Evolutionary conservation across 2,888 invertebrate genomes (phyloP).

Genomic region (Thera britannica): DNA sequence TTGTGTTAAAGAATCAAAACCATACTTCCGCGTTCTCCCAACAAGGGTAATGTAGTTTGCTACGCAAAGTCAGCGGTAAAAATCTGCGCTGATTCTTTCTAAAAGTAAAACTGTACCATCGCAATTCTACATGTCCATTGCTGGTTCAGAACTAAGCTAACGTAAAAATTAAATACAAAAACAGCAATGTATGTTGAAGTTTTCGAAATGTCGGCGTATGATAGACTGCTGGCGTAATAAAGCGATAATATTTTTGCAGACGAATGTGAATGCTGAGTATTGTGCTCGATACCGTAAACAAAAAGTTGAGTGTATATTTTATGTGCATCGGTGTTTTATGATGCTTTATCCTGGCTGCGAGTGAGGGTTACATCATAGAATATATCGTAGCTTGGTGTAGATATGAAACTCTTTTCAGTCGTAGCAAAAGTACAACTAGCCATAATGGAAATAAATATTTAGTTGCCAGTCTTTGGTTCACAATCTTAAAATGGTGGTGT

Average conservation of each 20-base stretch:
- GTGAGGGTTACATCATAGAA: background rate
- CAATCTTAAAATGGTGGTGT: no score
- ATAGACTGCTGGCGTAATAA: constrained; percentile 23
- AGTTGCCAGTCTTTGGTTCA: no score
- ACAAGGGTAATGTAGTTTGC: constrained; percentile 62
- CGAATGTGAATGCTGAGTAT: constrained; percentile 44
- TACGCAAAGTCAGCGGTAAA: constrained; percentile 61
- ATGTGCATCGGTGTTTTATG: constrained; percentile 37
- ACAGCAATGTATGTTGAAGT: constrained; percentile 7
- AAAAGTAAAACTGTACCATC: constrained; percentile 32
- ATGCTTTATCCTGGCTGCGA: constrained; percentile 28
- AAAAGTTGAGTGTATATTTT: constrained; percentile 44
- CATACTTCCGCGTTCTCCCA: constrained; percentile 45
- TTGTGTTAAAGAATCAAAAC: constrained; percentile 15
- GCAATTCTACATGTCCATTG: constrained; percentile 32
- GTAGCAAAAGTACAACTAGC: no score
- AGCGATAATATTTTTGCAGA: constrained; percentile 47
- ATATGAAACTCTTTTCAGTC: background rate
- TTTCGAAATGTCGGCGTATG: background rate
- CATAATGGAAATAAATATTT: no score
- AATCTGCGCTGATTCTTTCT: constrained; percentile 53
- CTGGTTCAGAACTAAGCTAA: constrained; percentile 2
- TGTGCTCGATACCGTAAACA: constrained; percentile 50
- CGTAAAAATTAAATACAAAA: background rate
- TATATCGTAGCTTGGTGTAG: background rate